A percentile compares a stretch with the other conserved stretches of the same genome.
Conservation (phyloP, 2,797 vertebrate genomes). For the Acrocephalus scirpaceus region DNA sequence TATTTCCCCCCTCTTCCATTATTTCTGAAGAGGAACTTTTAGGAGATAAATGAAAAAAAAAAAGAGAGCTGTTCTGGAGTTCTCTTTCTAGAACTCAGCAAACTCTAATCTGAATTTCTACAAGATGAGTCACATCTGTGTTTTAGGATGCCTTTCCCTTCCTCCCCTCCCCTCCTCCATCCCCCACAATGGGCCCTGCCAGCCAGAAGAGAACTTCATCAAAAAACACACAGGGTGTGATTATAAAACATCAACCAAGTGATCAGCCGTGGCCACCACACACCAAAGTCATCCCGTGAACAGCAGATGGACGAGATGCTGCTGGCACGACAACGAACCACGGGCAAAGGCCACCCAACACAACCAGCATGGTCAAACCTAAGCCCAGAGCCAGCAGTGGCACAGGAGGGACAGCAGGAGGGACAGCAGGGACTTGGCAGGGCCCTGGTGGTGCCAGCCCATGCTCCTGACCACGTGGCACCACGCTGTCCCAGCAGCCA, state of each 20-base stretch:
- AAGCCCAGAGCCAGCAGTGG: not conserved
- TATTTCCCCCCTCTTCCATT: not conserved
- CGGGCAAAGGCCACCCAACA: not conserved
- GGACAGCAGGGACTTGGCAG: not conserved
- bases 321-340: not conserved
- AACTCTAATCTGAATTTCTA: constrained; percentile 39
- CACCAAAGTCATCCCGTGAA: constrained; percentile 6
- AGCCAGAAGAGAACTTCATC: constrained; percentile 60
- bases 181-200: not conserved
- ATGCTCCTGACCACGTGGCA: not conserved
- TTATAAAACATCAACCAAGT: constrained; percentile 34
- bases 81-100: constrained; percentile 7
- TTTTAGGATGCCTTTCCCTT: constrained; percentile 30
- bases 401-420: not conserved
- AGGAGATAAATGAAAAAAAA: too few species aligned
- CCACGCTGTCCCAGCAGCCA: not conserved
- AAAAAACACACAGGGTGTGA: not conserved
- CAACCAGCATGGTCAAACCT: not conserved
- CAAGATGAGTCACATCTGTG: constrained; percentile 41
- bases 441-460: not conserved
- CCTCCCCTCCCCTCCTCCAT: not conserved
- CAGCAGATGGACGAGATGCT: not conserved
- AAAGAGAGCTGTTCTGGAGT: not conserved
- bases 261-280: constrained; percentile 23
- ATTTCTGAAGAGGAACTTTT: not conserved